A percentile compares a stretch with the other conserved stretches of the same genome.
phyloP scores from a whole-genome alignment of 2,113 vertebrate genomes.

The Hydrochoerus hydrochaeris region DNA sequence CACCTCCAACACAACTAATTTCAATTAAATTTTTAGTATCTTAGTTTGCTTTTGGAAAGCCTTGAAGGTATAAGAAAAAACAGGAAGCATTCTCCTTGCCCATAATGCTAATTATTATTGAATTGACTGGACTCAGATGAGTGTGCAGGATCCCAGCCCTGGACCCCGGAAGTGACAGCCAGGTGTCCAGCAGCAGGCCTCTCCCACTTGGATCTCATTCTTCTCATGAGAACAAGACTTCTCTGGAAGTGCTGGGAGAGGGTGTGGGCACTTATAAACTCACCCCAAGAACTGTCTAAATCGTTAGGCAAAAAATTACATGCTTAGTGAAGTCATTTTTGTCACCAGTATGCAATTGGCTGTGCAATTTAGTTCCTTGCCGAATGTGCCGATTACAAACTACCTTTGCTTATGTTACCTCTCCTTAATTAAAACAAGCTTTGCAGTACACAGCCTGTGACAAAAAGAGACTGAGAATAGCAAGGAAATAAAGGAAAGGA shows the following conservation, averaged over 20 bases:
- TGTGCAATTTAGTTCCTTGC: constrained; percentile 9
- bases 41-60: background rate
- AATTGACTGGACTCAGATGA: background rate
- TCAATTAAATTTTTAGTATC: background rate
- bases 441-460: background rate
- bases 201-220: background rate
- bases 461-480: constrained; percentile 25
- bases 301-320: background rate
- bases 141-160: background rate
- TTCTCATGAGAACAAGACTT: background rate
- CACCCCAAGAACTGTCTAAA: background rate
- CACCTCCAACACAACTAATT: background rate
- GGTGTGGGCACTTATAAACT: background rate
- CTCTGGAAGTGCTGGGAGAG: background rate
- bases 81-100: background rate
- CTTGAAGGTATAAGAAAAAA: background rate
- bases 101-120: background rate
- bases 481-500: constrained; percentile 14
- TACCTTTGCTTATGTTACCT: background rate
- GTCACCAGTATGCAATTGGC: background rate
- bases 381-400: constrained; percentile 9
- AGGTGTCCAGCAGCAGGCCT: background rate
- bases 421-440: constrained; percentile 63
- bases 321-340: background rate
- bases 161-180: background rate